Conservation (phyloP, 2,797 vertebrate species). For the Threskiornis aethiopicus region DNA sequence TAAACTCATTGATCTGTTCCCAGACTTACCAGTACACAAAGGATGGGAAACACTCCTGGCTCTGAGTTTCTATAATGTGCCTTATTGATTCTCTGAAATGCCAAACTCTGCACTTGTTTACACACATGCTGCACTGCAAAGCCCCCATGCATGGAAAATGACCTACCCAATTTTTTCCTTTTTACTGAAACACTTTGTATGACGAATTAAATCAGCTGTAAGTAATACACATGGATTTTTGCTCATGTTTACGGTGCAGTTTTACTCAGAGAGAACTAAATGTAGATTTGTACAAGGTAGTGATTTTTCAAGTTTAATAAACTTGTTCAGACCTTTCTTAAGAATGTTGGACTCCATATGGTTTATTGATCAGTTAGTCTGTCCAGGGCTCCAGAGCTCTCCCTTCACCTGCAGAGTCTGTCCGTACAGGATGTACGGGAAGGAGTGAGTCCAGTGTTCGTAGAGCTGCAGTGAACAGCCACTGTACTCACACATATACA, state of each 20-base stretch:
- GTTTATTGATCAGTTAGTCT: neutral
- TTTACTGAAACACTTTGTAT: neutral
- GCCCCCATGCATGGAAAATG: neutral
- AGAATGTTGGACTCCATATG: neutral
- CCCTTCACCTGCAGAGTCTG: neutral
- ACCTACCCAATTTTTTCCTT: neutral
- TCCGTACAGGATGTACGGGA: neutral
- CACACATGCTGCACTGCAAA: neutral
- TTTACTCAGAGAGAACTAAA: neutral
- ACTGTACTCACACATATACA: neutral
- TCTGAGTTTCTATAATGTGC: neutral
- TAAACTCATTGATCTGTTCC: conserved; percentile 36
- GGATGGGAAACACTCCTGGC: conserved; percentile 5
- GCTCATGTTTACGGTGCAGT: neutral
- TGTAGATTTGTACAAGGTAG: neutral
- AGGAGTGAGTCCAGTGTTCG: fast-evolving
- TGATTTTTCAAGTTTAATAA: neutral
- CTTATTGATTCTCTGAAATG: conserved; percentile 24
- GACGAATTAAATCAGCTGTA: neutral
- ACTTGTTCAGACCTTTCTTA: neutral
- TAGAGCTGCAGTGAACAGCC: neutral
- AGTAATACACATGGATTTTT: conserved; percentile 11
- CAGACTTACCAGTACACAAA: conserved; percentile 20
- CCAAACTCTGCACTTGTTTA: conserved; percentile 9
- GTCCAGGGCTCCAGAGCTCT: neutral